Percentiles rank a stretch among this genome's conserved stretches.
Conservation (phyloP, 2,888 invertebrate genomes). For the Coleophora flavipennella region DNA sequence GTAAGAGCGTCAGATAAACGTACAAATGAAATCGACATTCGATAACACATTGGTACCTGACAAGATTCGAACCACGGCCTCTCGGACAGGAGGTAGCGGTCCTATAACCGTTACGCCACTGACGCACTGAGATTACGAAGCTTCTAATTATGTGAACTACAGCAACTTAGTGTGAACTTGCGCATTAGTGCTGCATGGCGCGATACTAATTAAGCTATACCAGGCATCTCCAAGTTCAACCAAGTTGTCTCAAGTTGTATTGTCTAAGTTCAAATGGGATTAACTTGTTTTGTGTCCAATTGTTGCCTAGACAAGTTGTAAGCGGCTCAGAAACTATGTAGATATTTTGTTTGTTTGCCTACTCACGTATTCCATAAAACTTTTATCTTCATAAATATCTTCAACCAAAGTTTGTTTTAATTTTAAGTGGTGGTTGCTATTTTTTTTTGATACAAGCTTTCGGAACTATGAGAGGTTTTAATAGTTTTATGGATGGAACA, state of each 20-base stretch:
- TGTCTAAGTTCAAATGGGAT: conserved; percentile 26
- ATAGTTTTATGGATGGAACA: background rate
- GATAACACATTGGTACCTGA: too few species aligned
- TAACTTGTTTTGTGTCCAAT: background rate
- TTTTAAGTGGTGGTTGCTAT: too few species aligned
- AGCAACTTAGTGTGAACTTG: conserved; percentile 24
- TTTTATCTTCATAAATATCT: too few species aligned
- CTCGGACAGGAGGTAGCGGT: too few species aligned
- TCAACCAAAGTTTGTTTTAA: too few species aligned
- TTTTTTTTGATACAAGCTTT: too few species aligned
- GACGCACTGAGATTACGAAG: conserved; percentile 18
- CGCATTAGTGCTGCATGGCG: conserved; percentile 30
- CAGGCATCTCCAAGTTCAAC: conserved; percentile 24
- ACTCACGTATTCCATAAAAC: background rate
- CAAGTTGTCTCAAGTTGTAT: conserved; percentile 46
- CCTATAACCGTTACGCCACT: conserved; percentile 8
- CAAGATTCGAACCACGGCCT: too few species aligned
- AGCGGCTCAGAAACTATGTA: background rate
- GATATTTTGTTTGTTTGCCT: background rate
- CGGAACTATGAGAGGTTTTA: background rate
- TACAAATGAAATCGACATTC: too few species aligned
- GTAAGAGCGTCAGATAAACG: background rate
- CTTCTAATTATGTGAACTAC: conserved; percentile 50
- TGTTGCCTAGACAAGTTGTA: background rate
- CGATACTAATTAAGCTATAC: conserved; percentile 50